Evolutionary conservation across 2,113 vertebrate genomes (phyloP), one percentile per base, ranked within the genome.

Genomic region (Picathartes gymnocephalus): DNA sequence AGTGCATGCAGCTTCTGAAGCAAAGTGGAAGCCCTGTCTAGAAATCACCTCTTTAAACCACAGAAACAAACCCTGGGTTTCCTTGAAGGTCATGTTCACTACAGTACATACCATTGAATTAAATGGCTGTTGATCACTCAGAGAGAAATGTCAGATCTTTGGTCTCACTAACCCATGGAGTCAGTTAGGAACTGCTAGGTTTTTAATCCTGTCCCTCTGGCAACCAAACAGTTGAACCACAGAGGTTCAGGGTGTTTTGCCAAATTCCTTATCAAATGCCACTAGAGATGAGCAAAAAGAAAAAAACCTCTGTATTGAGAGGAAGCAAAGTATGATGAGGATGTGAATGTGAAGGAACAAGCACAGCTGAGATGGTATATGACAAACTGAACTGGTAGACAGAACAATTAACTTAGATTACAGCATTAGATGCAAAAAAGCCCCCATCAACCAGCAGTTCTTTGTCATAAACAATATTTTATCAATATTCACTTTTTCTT

Each of bases 151-250:
- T 90, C 76, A 80, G 82, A 83, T 90, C 96, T 97, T 90, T 84
- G 56, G 64, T 95, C 94, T 96, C 92, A 91, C 84, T 98, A 98
- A 98, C 98, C 97, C 95, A 68, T 86, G 71, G 93, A 95, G 96
- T 96, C 97, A 98, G 80, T 97, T 96, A 91, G 86, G 96, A 98
- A 93, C 93, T 86, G 47, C 86, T 94, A 96, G 93, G 72, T 97
- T 97, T 93, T 98, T 98, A 98, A 98, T 98, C 97, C 98, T 90
- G 31, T 92, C 95, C 96, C 91, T 97, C 96, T 93, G 61, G 60
- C 88, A 93, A 80, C 83, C 65, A n/a, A 94, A 95, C 79, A 89
- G 64, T 82, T 93, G 80, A 94, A 87, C 51, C 81, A 86, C 44
- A 35, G 81, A 62, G 33, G 56, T n/a, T 92, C 70, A 91, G 77